Evolutionary conservation across 2,113 vertebrate species (phyloP).

Genomic region (Zapornia atra): DNA sequence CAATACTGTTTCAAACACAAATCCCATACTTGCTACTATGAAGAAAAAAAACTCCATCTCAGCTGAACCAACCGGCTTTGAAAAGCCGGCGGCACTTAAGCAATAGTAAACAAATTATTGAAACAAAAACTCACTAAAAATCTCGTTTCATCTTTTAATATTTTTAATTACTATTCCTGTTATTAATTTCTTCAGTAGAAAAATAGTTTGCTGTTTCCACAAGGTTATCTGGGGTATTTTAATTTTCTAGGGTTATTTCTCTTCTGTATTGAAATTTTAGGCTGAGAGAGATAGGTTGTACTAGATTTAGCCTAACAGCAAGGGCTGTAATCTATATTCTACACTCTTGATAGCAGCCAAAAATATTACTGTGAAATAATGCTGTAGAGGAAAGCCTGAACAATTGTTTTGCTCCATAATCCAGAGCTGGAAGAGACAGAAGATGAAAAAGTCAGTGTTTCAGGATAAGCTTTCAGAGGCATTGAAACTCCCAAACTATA

Average conservation of each 20-base stretch:
- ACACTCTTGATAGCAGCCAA: neutral
- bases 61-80: neutral
- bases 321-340: neutral
- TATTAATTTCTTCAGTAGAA: neutral
- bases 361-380: neutral
- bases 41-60: no score
- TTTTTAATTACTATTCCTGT: neutral
- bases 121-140: neutral
- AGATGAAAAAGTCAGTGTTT: neutral
- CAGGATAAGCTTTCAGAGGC: neutral
- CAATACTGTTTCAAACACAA: no score
- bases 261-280: neutral
- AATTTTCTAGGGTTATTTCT: neutral
- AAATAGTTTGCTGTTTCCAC: neutral
- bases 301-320: neutral
- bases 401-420: neutral
- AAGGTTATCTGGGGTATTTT: neutral
- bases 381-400: neutral
- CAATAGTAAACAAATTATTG: neutral
- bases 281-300: neutral
- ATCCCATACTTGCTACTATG: no score
- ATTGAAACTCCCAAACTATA: neutral
- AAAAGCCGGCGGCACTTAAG: neutral
- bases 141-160: neutral
- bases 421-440: neutral